Conservation (phyloP, 2,797 vertebrate species). For the Sorex maritimensis region DNA sequence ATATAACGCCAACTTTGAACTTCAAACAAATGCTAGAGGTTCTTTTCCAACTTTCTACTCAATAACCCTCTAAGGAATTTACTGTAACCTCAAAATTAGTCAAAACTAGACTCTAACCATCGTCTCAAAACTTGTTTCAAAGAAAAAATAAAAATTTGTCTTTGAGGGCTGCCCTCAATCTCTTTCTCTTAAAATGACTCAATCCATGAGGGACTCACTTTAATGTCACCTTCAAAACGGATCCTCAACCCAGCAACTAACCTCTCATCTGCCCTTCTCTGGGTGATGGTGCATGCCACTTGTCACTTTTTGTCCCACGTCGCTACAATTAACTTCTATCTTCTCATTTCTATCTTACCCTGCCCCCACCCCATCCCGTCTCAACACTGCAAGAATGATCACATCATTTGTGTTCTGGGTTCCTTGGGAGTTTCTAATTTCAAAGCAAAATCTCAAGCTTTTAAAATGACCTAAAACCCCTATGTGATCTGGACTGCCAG, state of each 20-base stretch:
- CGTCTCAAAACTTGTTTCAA: not conserved
- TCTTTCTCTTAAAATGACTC: not conserved
- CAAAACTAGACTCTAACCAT: too few species aligned
- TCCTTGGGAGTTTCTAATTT: slow-evolving; percentile 44
- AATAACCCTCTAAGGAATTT: not conserved
- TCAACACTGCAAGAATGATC: not conserved
- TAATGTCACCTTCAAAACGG: slow-evolving; percentile 1
- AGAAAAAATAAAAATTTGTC: not conserved
- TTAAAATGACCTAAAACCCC: slow-evolving; percentile 73
- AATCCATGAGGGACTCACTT: not conserved
- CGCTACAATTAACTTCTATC: not conserved
- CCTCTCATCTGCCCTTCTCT: not conserved
- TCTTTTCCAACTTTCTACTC: not conserved
- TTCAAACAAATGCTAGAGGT: not conserved
- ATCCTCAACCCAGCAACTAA: not conserved
- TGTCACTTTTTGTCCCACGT: not conserved
- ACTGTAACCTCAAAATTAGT: too few species aligned
- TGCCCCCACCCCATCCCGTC: not conserved
- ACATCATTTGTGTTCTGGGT: slow-evolving; percentile 19
- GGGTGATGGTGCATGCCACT: not conserved
- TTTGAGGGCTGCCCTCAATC: not conserved
- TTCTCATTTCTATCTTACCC: not conserved
- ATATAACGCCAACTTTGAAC: not conserved
- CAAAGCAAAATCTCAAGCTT: slow-evolving; percentile 56
- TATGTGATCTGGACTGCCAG: slow-evolving; percentile 22